Evolutionary conservation across 2,888 invertebrate genomes (phyloP), one percentile per base, ranked within the genome.

Genomic region (Tipula vernalis): DNA sequence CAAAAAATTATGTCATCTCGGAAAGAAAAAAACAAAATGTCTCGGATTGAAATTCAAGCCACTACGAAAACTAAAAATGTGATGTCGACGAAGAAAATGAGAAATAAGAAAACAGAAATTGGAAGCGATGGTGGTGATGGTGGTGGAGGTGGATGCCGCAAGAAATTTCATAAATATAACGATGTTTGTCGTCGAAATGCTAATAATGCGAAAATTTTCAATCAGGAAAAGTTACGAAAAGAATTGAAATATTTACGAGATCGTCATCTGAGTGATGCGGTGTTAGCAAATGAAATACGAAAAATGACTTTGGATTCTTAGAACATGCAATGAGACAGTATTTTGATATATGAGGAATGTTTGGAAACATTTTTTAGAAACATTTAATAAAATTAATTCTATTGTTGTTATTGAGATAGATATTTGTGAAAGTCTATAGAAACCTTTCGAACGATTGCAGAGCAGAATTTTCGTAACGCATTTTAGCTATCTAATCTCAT

Each of bases 251-350:
- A 47, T 28, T 47, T 86, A 18, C 42, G 47, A 36, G 42, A 44
- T 47, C 86, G 44, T 28, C 86, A 86, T 86, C 18, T 44, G 13
- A 86, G 44, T 44, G 86, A 86, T 47, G 47, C 47, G 47, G 47
- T 36, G n/a, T 44, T 86, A 28, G 86, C 86, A 36, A 44, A 86
- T 44, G 86, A 86, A 44, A 86, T 86, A 47, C 44, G 86, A 12
- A 86, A 86, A 44, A 28, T 86, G 44, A 86, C 84, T 8, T 84
- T 84, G 28, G 28, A 5, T 71, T 71, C 71, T 71, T 71, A 71
- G n/a, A 51, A n/a, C 5, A 18, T 28, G 71, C 28, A 71, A 71
- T 18, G 28, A 10, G 28, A 28, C 28, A 3, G 51, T n/a, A 51
- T n/a, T 5, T 71, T 5, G 15, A 28, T 10, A 18, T 28, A 28